Base-by-base conservation (phyloP, 2,797 vertebrate species). In the Anguilla obscura region DNA sequence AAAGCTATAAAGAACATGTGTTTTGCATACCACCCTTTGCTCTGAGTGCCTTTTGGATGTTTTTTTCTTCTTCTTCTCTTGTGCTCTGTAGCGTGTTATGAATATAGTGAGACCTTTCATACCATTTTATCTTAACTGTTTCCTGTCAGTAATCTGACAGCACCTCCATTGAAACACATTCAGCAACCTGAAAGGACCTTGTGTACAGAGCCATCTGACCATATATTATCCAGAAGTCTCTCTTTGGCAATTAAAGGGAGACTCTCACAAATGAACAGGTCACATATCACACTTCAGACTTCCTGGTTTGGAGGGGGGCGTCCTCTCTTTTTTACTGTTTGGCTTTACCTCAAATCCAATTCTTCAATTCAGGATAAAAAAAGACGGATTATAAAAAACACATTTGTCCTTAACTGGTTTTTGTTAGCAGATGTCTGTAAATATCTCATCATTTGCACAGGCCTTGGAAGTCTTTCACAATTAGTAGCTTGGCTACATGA, bases 61-160 rank as follows among this genome's bases (percentile, higher is more conserved):
- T 89, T 88, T 90, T 89, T 89, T 89, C 86, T 63, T 33, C 76
- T 40, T 24, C 24, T 66, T 14, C 80, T 16, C 87, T 52, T 74
- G n/a, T 16, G 14, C 74, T 21, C 50, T 84, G 83, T 79, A 79
- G 86, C 27, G 21, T 88, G 87, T 86, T 52, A 4, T 58, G 50
- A 85, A 69, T 87, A 93, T 90, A 93, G 86, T 88, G 79, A 90
- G 86, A 87, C 89, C 90, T 93, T 93, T 93, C 93, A 92, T 92
- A 85, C 83, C 30, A n/a, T 89, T 93, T 92, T 92, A 93, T 92
- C 92, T 93, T 86, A 92, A 91, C 89, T 60, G 87, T 90, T 93
- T 93, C 91, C 91, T 92, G 93, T 89, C 90, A 90, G 89, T 92
- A 91, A 92, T 93, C 90, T 92, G 91, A 92, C 91, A 90, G 92